Base-by-base conservation (phyloP, 2,113 vertebrate genomes). In the Stigmatopora argus region DNA sequence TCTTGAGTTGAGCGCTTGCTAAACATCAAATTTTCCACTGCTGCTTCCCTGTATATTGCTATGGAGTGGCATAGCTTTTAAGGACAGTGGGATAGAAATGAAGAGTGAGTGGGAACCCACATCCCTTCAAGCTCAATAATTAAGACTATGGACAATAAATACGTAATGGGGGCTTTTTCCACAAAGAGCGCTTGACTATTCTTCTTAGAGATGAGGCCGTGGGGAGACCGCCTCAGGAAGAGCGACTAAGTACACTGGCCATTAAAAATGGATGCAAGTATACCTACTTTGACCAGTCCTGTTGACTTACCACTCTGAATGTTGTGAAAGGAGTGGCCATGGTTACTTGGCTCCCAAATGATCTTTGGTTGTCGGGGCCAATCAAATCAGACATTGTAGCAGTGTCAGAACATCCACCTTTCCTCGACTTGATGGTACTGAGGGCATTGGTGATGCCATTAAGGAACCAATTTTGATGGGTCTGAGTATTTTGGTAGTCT, bases 221-320 rank as follows among this genome's bases (percentile, higher is more conserved):
- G 19, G 79, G 77, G 83, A 88, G 75, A 83, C 78, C 71, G 69
- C 71, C 66, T 66, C 58, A 72, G 77, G 78, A 83, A 86, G 75
- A 83, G 75, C 71, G 48, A 78, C 85, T 88, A 86, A 88, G 84
- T 86, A 88, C 81, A 84, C 76, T 74, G 76, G 74, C 70, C 47
- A 89, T 89, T 87, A 89, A 88, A 89, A 87, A 89, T 89, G 78
- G 78, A 89, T 89, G 79, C 77, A 77, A 81, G 71, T 77, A 78
- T 79, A 74, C 51, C 41, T 26, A 75, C 67, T 72, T 65, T 67
- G 77, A 70, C 79, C 68, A 69, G 74, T 78, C 81, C 76, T 26
- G 65, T 72, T 72, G 18, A 85, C 82, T 78, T 80, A 74, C 83
- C 75, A 70, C 78, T 79, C 77, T 66, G 60, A 76, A 80, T 83